Conservation (phyloP, 2,797 vertebrate species). For the Percopsis omiscomaycus region DNA sequence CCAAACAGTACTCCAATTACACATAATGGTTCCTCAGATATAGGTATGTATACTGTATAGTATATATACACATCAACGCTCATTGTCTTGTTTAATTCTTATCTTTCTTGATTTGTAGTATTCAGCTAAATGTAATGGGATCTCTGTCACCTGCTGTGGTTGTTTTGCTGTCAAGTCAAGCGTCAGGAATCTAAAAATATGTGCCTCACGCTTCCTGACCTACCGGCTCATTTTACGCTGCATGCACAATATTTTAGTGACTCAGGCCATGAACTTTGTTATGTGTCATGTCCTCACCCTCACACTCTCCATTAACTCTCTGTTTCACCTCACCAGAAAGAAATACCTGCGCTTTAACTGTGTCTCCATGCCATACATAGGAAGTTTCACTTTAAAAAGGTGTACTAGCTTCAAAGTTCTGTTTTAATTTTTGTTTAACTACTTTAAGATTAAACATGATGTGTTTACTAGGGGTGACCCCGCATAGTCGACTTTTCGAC, state of each 20-base stretch:
- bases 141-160: background rate
- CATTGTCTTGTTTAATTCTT: background rate
- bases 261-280: background rate
- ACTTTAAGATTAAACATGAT: too few species aligned
- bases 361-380: too few species aligned
- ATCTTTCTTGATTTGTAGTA: constrained; percentile 2
- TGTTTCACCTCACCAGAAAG: background rate
- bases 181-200: background rate
- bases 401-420: too few species aligned
- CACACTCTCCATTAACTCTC: background rate
- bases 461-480: too few species aligned
- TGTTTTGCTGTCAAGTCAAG: background rate
- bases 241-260: background rate
- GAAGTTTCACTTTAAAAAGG: too few species aligned
- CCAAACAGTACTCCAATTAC: too few species aligned
- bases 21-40: too few species aligned
- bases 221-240: background rate
- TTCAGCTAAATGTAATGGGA: constrained; percentile 4
- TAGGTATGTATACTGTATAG: too few species aligned
- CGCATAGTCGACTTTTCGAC: too few species aligned
- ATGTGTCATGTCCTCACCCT: background rate
- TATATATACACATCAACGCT: too few species aligned
- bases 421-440: too few species aligned
- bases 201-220: background rate
- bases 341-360: too few species aligned